Percentiles rank a stretch among this genome's conserved stretches.
phyloP scores from a whole-genome alignment of 2,888 invertebrate species.

The Orthosia incerta region DNA sequence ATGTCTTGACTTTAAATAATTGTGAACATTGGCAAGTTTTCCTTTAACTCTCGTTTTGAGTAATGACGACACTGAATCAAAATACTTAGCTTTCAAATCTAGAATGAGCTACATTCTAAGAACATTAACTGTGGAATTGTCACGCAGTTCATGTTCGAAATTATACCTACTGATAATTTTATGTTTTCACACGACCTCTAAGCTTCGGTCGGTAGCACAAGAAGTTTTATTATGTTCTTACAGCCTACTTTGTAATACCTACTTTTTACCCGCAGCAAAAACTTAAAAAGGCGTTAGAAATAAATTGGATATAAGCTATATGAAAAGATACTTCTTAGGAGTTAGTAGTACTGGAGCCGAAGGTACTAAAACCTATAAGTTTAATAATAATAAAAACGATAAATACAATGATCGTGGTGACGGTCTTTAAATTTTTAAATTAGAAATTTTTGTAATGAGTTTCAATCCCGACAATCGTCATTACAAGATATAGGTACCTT shows the following conservation, averaged over 20 bases:
- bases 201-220: conserved; percentile 22
- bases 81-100: conserved; percentile 9
- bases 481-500: conserved; percentile 7
- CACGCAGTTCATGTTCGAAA: conserved; percentile 35
- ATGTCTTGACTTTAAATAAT: conserved; percentile 41
- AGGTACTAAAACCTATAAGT: not conserved
- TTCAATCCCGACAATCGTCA: not conserved
- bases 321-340: too few relatives aligned
- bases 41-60: conserved; percentile 14
- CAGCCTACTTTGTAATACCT: conserved; percentile 34
- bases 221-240: conserved; percentile 27
- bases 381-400: conserved; percentile 3
- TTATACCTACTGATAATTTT: conserved; percentile 33
- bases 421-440: not conserved
- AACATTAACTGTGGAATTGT: conserved; percentile 39
- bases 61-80: not conserved
- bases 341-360: not conserved
- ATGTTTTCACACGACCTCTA: conserved; percentile 48
- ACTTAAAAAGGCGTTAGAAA: not conserved
- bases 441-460: not conserved
- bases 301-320: not conserved
- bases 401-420: not conserved
- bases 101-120: conserved; percentile 19
- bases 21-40: conserved; percentile 1
- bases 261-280: conserved; percentile 33